phyloP scores from a whole-genome alignment of 2,888 invertebrate genomes.

The Hypena proboscidalis region DNA sequence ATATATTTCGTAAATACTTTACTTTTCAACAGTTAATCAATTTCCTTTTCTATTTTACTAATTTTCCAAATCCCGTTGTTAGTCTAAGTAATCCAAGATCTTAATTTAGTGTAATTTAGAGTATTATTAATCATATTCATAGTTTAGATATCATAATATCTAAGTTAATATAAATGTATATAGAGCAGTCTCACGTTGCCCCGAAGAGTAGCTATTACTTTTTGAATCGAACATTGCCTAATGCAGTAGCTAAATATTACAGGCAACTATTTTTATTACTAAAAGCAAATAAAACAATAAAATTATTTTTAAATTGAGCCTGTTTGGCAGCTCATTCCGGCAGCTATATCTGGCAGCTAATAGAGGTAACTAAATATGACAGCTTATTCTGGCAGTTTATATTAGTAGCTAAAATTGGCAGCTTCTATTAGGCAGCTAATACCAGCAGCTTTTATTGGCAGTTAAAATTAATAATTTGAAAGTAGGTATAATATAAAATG shows the following conservation, averaged over 20 bases:
- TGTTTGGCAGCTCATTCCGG: no score
- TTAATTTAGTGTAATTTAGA: constrained; percentile 26
- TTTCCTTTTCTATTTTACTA: constrained; percentile 1
- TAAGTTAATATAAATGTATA: constrained; percentile 19
- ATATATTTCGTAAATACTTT: background rate
- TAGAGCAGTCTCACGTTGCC: constrained; percentile 32
- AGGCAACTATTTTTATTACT: constrained; percentile 5
- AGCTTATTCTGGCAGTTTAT: constrained; percentile 4
- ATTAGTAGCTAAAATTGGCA: constrained; percentile 4
- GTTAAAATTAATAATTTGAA: background rate
- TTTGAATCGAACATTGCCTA: constrained; percentile 41
- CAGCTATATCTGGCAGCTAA: background rate
- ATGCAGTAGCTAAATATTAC: constrained; percentile 45
- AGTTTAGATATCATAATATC: constrained; percentile 22
- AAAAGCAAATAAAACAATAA: background rate
- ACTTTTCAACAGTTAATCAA: no score
- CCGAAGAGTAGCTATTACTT: constrained; percentile 36
- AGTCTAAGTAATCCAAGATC: constrained; percentile 23
- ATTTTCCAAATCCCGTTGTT: constrained; percentile 27
- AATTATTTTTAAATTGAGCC: no score
- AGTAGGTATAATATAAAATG: no score
- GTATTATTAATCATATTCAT: constrained; percentile 31
- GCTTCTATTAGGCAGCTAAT: background rate
- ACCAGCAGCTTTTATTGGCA: background rate
- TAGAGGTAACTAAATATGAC: background rate